Base-by-base conservation (phyloP, 1,140 invertebrate species). In the Bombus vancouverensis region DNA sequence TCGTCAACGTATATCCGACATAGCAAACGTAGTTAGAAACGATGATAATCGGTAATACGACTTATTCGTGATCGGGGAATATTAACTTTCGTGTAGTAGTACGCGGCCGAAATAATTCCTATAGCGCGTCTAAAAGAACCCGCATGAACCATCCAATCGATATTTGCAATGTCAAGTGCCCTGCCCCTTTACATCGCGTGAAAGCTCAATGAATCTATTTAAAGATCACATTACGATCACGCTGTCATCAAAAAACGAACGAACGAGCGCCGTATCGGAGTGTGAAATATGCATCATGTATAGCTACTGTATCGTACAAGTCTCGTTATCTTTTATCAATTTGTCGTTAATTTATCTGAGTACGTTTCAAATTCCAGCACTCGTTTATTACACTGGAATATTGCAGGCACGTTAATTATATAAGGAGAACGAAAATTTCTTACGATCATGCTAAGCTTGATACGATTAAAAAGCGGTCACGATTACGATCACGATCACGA, bases 21-120 rank as follows among this genome's bases (percentile, higher is more conserved):
- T 28, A 42, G 88, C 76, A 62, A 73, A 68, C 81, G 66, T 73
- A 57, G 79, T 88, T 88, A 90, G 75, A 75, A 78, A 76, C 86
- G 86, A 90, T 86, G 83, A 90, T 90, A 90, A 90, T 90, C 89
- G 77, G 79, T 76, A 79, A 87, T 90, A 90, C 79, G 80, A 78
- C 77, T 88, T 90, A 88, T 88, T 88, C 89, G 89, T 80, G 82
- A 80, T 65, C 62, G 71, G 81, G 78, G 76, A 88, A 89, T 90
- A 90, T 90, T 90, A 90, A 89, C 85, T 87, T 89, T 74, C 81
- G 81, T 68, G 42, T 22, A 32, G 32, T 15, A 25, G 32, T 15
- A 32, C 8, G 34, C 39, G 76, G 53, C 66, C 62, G 10, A 68
- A 85, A 85, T 85, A 73, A 68, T 81, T 71, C 83, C 78, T 18